Conservation (phyloP, 2,113 vertebrate species). For the Cynocephalus volans region DNA sequence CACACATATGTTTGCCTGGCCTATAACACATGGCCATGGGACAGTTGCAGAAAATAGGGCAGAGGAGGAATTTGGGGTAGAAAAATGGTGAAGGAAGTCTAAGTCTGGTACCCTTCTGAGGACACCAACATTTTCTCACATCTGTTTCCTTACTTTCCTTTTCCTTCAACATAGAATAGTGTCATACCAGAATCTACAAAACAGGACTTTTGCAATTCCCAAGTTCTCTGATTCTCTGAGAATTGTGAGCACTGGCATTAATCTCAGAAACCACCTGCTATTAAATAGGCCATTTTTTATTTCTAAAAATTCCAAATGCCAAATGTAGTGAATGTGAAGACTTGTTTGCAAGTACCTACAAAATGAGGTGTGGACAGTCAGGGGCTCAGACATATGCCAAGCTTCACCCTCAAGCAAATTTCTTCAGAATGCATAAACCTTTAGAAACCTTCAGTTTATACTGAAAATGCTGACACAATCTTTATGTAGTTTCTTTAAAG, state of each 20-base stretch:
- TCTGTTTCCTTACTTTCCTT: neutral
- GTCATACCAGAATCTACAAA: neutral
- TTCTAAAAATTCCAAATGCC: slow-evolving; percentile 72
- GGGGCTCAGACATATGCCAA: slow-evolving; percentile 40
- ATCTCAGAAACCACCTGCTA: slow-evolving; percentile 51
- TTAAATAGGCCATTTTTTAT: slow-evolving; percentile 64
- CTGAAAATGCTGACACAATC: slow-evolving; percentile 58
- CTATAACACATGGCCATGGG: neutral
- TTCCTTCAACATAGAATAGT: neutral
- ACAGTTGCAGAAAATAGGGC: neutral
- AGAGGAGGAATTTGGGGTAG: neutral
- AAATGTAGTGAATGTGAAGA: slow-evolving; percentile 63
- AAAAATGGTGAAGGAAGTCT: neutral
- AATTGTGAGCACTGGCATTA: slow-evolving; percentile 57
- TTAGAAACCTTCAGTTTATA: slow-evolving; percentile 13
- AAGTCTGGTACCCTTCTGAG: neutral
- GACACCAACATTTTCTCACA: neutral
- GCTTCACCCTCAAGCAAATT: slow-evolving; percentile 65
- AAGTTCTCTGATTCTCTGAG: slow-evolving; percentile 24
- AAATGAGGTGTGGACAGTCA: slow-evolving; percentile 57
- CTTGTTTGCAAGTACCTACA: slow-evolving; percentile 50
- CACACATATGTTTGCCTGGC: neutral
- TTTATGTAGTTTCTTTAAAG: slow-evolving; percentile 77
- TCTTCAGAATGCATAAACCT: slow-evolving; percentile 62
- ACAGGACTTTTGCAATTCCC: slow-evolving; percentile 26